Evolutionary conservation across 2,113 vertebrate genomes (phyloP), one percentile per base, ranked within the genome.

Genomic region (Siniperca chuatsi): DNA sequence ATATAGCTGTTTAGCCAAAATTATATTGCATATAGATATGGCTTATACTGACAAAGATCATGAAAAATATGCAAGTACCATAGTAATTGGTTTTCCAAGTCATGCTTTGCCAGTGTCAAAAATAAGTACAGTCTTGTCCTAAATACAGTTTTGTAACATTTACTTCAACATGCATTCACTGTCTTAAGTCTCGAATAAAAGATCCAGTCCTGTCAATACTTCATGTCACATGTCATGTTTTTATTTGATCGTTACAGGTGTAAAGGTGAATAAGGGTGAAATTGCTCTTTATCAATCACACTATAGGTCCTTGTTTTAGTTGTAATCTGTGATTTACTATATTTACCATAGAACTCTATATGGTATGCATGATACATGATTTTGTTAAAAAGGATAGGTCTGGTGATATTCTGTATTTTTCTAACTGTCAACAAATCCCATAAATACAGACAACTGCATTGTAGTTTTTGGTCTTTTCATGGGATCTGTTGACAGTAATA

Each of bases 141-240:
- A 21, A 62, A 83, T 68, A 73, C 46, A 68, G 85, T 93, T 93
- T 95, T 93, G 86, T 94, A 89, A 92, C 75, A 91, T 85, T 74
- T 62, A 84, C 69, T 78, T 89, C 29, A 75, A 82, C 35, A 37
- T 85, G 46, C 90, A 81, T 66, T 84, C 60, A 82, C 71, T 88
- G 70, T 88, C 54, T 85, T 66, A 85, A 70, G 52, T 83, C 72
- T 75, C 25, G 20, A 91, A 90, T 90, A 90, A 94, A 95, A 82
- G 10, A 72, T 75, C 21, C 48, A 80, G 35, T 77, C 52, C 72
- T 72, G 75, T 73, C 35, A 80, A 52, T 68, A 54, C 54, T 21
- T 48, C 1, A 25, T 48, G 18, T 57, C 5, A 0, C 2, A 25
- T 48, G 18, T 61, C 11, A 0, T 35, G 62, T 83, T 77, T 80